Percentiles rank a stretch among this genome's conserved stretches.
Conservation (phyloP, 2,888 invertebrate species). For the Ectemnius continuus region DNA sequence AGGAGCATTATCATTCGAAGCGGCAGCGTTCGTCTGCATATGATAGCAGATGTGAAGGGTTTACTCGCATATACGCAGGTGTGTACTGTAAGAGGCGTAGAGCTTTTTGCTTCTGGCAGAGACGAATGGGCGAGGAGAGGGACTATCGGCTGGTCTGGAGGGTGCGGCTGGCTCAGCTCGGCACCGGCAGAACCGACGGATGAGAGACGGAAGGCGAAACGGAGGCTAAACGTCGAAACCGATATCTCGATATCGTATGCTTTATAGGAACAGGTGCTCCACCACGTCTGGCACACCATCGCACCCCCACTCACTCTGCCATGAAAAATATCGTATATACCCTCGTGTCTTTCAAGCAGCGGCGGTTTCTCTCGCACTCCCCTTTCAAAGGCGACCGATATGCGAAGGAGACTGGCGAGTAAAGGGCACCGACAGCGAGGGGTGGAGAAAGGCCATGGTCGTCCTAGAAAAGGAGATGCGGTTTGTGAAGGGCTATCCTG, state of each 20-base stretch:
- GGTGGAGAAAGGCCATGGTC: background rate
- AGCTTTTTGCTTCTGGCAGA: slow-evolving; percentile 31
- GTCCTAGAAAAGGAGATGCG: slow-evolving; percentile 9
- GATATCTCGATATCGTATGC: slow-evolving; percentile 41
- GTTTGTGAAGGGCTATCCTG: slow-evolving; percentile 49
- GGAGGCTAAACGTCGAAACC: slow-evolving; percentile 34
- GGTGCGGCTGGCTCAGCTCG: background rate
- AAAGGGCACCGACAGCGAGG: background rate
- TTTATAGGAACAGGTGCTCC: slow-evolving; percentile 20
- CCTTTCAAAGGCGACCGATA: slow-evolving; percentile 34
- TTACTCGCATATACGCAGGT: background rate
- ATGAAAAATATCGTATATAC: slow-evolving; percentile 33
- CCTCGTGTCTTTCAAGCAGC: slow-evolving; percentile 41
- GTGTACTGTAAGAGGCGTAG: background rate
- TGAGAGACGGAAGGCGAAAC: slow-evolving; percentile 27
- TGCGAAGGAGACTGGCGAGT: background rate
- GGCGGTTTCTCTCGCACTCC: slow-evolving; percentile 26
- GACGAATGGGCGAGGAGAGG: slow-evolving; percentile 34
- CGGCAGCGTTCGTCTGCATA: background rate
- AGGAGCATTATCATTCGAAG: slow-evolving; percentile 6
- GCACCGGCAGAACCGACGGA: background rate
- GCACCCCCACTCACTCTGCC: slow-evolving; percentile 19
- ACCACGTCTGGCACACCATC: slow-evolving; percentile 6
- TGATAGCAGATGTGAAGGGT: background rate
- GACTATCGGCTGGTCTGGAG: slow-evolving; percentile 1